Base-by-base conservation (phyloP, 1,140 invertebrate genomes). In the Hycleus cichorii region DNA sequence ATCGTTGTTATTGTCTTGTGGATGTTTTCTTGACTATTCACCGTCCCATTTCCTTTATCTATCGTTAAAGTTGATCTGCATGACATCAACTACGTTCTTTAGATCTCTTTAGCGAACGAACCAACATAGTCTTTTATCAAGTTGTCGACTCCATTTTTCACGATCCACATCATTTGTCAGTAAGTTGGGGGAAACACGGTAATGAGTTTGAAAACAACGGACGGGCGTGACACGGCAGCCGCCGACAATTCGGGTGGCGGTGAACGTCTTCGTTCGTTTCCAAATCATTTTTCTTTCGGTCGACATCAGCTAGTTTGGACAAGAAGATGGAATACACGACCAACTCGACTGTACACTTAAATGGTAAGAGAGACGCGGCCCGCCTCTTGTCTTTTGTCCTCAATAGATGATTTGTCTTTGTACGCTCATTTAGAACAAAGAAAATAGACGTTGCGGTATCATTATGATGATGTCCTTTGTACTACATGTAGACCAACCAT, bases 141-240 rank as follows among this genome's bases (percentile, higher is more conserved):
- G 64, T 70, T 69, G 69, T 71, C 69, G 63, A 60, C 66, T 70
- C 67, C 69, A 71, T 71, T 71, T 71, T 71, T 71, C 69, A 71
- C 68, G 48, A 71, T 69, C 63, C 63, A 68, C 68, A 67, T 70
- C 68, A 70, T 71, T 71, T 70, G 69, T 71, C 69, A 71, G 66
- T 65, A 66, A 69, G 68, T 70, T 70, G 65, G 4, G 18, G 67
- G 47, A 66, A 69, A 69, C 67, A 64, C 64, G 66, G 66, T 68
- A 71, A 71, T 71, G 69, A 71, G 65, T 69, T 69, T 63, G 69
- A 69, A 69, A 69, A 71, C 69, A 71, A 71, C 58, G 61, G 65
- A 68, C 65, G 63, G 68, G 64, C 64, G 64, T 66, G 63, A 63
- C 62, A 47, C 47, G 48, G 42, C 24, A 46, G 55, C 50, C 52